Conservation (phyloP, 2,888 invertebrate species). For the Gymnocheta viridis region DNA sequence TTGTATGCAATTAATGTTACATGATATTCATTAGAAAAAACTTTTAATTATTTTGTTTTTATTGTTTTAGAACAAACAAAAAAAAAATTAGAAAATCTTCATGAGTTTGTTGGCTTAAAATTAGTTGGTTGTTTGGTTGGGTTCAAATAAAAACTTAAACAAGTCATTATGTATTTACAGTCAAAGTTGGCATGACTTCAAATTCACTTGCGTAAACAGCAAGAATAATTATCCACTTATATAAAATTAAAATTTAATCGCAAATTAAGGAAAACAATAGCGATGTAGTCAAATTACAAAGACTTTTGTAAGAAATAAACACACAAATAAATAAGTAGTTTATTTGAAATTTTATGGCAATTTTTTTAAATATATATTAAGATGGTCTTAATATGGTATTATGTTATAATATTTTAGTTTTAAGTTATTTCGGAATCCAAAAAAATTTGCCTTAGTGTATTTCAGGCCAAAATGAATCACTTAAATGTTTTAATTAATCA, state of each 20-base stretch:
- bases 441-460: too few relatives aligned
- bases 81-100: neutral
- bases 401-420: too few relatives aligned
- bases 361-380: too few relatives aligned
- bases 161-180: conserved; percentile 33
- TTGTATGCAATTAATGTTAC: conserved; percentile 14
- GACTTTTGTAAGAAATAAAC: neutral
- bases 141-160: conserved; percentile 19
- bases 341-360: too few relatives aligned
- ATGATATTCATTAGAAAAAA: conserved; percentile 44
- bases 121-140: too few relatives aligned
- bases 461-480: too few relatives aligned
- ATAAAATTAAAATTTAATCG: neutral
- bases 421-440: too few relatives aligned
- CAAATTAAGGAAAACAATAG: neutral
- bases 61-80: neutral
- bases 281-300: neutral
- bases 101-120: neutral
- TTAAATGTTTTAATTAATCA: too few relatives aligned
- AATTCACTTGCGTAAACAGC: neutral
- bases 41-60: conserved; percentile 42
- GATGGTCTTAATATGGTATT: too few relatives aligned
- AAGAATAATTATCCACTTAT: neutral
- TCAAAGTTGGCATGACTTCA: conserved; percentile 1
- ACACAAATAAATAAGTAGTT: too few relatives aligned